These are phyloP conservation scores for Glareola pratincola DNA, from an alignment of 2,113 vertebrate genomes.

Conservation along the genomic window DNA sequence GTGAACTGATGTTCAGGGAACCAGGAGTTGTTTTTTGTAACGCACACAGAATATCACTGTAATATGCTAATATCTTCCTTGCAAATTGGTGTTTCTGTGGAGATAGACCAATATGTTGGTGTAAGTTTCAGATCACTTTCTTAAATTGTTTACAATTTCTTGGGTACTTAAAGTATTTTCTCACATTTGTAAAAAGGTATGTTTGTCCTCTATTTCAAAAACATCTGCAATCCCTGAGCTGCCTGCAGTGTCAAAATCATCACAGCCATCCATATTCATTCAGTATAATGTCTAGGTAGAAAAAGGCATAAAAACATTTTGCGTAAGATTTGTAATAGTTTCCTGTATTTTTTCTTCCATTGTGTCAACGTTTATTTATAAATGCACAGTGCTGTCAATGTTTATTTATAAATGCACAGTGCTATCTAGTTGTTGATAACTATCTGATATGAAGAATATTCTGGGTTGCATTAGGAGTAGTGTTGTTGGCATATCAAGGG, in stretches of 20 bases:
- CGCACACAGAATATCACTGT: neutral
- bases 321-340: neutral
- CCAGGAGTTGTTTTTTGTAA: neutral
- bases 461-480: neutral
- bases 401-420: neutral
- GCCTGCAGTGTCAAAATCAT: neutral
- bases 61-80: neutral
- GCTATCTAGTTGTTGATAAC: neutral
- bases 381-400: neutral
- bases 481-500: neutral
- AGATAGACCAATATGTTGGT: neutral
- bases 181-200: neutral
- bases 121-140: neutral
- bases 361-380: neutral
- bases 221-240: neutral
- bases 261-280: neutral
- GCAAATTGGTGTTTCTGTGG: neutral
- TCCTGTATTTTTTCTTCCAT: neutral
- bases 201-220: neutral
- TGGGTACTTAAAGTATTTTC: neutral
- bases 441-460: neutral
- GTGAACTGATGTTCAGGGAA: neutral
- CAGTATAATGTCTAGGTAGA: neutral
- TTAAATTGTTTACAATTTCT: neutral
- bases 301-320: neutral